A percentile compares a stretch with the other conserved stretches of the same genome.
phyloP scores from a whole-genome alignment of 2,888 invertebrate genomes.

The Eristalis intricaria region DNA sequence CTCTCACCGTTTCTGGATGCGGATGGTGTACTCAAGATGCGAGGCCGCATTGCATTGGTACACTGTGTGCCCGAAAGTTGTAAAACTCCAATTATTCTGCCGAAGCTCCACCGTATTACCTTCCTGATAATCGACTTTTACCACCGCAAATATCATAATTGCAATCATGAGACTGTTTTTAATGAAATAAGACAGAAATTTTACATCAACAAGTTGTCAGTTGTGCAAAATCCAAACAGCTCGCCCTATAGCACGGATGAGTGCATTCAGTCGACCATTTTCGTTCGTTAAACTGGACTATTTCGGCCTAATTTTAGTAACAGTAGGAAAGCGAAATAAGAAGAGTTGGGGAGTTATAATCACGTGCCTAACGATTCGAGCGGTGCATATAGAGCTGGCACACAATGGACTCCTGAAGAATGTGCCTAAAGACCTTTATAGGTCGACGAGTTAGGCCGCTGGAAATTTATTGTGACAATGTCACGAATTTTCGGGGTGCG shows the following conservation, averaged over 20 bases:
- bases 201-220: neutral
- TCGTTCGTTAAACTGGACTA: conserved; percentile 48
- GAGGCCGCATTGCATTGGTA: neutral
- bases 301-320: conserved; percentile 53
- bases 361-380: conserved; percentile 43
- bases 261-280: conserved; percentile 30
- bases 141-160: conserved; percentile 50
- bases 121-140: conserved; percentile 32
- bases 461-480: conserved; percentile 51
- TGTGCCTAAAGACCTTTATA: conserved; percentile 18
- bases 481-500: conserved; percentile 35
- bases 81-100: conserved; percentile 49
- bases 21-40: neutral
- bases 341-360: conserved; percentile 51
- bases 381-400: conserved; percentile 42
- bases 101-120: conserved; percentile 25
- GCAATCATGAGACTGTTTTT: conserved; percentile 48
- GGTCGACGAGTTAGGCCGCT: conserved; percentile 6
- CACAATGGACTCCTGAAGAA: conserved; percentile 33
- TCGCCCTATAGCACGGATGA: neutral
- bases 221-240: neutral
- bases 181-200: conserved; percentile 56
- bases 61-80: neutral
- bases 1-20: too few species aligned
- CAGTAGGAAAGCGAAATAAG: conserved; percentile 29